Conservation (phyloP, 2,797 vertebrate species). For the Threskiornis aethiopicus region DNA sequence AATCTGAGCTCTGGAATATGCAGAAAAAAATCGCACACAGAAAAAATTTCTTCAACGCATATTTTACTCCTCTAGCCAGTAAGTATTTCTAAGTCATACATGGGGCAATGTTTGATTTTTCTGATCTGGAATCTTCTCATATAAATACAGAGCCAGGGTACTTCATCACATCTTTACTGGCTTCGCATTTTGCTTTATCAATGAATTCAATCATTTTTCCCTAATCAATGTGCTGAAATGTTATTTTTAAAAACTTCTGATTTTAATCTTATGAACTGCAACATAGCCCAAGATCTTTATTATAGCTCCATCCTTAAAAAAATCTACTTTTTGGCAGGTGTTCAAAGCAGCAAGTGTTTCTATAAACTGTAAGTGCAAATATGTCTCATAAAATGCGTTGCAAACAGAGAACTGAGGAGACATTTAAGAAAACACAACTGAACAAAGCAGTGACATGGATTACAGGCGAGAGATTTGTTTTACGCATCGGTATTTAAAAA, state of each 20-base stretch:
- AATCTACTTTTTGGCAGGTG: conserved; percentile 15
- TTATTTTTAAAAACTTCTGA: not conserved
- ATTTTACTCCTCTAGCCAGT: not conserved
- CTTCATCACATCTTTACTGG: not conserved
- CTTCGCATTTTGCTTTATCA: not conserved
- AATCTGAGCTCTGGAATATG: not conserved
- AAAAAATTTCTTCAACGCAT: not conserved
- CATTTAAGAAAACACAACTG: not conserved
- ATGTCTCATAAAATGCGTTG: not conserved
- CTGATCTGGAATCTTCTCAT: not conserved
- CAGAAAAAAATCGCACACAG: not conserved
- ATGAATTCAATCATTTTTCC: not conserved
- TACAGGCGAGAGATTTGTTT: not conserved
- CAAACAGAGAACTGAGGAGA: not conserved
- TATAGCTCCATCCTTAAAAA: not conserved
- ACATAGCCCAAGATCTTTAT: not conserved
- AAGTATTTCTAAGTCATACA: not conserved
- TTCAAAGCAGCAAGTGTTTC: conserved; percentile 19
- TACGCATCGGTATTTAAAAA: not conserved
- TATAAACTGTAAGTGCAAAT: conserved; percentile 30
- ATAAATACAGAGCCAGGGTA: not conserved
- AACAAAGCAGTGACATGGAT: not conserved
- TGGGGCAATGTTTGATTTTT: not conserved
- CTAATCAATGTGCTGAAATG: not conserved
- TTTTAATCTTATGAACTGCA: not conserved